These are phyloP conservation scores for Melinaea marsaeus DNA, from an alignment of 2,888 invertebrate species.

Conservation along the genomic window DNA sequence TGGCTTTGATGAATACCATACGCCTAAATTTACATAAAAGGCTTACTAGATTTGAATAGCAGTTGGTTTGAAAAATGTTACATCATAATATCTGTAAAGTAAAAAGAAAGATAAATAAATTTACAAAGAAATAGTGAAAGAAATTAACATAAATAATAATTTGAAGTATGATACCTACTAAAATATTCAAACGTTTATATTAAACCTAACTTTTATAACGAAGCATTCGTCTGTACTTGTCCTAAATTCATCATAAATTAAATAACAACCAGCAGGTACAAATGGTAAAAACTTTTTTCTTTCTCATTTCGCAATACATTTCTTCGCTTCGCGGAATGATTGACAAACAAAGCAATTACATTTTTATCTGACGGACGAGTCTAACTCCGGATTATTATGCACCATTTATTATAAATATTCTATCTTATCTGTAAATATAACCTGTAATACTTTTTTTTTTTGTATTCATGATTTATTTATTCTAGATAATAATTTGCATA, in stretches of 20 bases:
- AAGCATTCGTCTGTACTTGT: constrained; percentile 35
- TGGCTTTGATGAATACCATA: constrained; percentile 64
- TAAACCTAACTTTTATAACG: constrained; percentile 6
- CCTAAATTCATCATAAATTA: constrained; percentile 2
- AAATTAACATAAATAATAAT: no score
- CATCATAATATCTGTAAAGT: background rate
- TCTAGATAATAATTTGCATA: no score
- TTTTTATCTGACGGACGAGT: constrained; percentile 16
- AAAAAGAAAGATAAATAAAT: no score
- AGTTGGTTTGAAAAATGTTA: constrained; percentile 11
- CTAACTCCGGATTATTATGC: constrained; percentile 11
- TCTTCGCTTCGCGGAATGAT: constrained; percentile 15
- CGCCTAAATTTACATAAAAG: constrained; percentile 29
- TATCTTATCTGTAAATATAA: background rate
- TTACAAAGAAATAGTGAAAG: no score
- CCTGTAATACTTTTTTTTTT: background rate
- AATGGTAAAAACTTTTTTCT: constrained; percentile 4
- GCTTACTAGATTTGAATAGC: constrained; percentile 18
- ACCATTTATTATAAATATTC: background rate
- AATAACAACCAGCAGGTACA: constrained; percentile 1
- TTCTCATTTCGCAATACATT: constrained; percentile 9
- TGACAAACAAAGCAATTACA: constrained; percentile 20
- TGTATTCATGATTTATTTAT: no score
- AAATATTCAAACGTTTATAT: background rate
- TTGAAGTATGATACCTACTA: no score